phyloP scores from a whole-genome alignment of 2,888 invertebrate genomes.

The Agriopis leucophaearia region DNA sequence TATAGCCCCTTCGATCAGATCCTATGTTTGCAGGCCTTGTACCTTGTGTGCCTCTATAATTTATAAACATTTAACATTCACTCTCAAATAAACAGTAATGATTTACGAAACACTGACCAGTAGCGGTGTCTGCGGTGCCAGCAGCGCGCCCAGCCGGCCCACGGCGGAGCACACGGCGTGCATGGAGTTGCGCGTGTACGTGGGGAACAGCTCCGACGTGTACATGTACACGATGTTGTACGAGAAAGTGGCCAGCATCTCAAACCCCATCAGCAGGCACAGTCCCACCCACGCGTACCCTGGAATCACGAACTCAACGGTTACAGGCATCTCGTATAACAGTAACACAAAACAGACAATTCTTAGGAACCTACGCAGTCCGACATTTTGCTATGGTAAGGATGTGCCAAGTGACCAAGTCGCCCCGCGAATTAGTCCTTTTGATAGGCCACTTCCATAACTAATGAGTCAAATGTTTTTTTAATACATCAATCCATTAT shows the following conservation, averaged over 20 bases:
- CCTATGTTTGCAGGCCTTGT: no score
- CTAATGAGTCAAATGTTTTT: no score
- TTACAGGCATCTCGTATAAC: background rate
- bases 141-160: slow-evolving; percentile 90
- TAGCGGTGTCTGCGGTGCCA: slow-evolving; percentile 90
- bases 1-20: no score
- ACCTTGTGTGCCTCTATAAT: no score
- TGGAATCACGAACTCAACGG: slow-evolving; percentile 40
- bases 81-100: background rate
- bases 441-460: no score
- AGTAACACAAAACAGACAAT: no score
- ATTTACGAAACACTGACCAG: slow-evolving; percentile 74
- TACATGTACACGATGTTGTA: slow-evolving; percentile 90
- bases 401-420: no score
- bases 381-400: no score
- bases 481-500: no score
- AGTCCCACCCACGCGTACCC: slow-evolving; percentile 75
- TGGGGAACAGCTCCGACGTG: slow-evolving; percentile 91
- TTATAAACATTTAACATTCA: no score
- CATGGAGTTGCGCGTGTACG: slow-evolving; percentile 89
- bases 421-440: no score
- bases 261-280: slow-evolving; percentile 87
- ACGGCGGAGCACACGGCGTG: slow-evolving; percentile 90
- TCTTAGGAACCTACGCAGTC: no score
- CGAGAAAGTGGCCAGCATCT: slow-evolving; percentile 89